Conservation (phyloP, 1,140 invertebrate species). For the Sitobion miscanthi region DNA sequence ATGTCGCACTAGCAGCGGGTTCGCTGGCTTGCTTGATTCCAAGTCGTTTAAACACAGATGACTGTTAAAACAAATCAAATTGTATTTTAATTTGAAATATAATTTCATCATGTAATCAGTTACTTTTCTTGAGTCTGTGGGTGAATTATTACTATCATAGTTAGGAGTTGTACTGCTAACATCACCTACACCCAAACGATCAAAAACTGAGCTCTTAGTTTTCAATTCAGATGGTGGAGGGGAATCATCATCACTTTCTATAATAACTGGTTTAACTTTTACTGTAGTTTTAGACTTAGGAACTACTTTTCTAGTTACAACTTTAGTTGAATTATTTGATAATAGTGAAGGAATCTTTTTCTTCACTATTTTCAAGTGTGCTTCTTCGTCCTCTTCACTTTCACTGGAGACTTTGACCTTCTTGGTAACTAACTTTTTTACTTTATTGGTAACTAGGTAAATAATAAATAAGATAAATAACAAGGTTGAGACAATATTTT, state of each 20-base stretch:
- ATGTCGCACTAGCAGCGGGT: neutral
- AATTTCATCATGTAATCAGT: neutral
- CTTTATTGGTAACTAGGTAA: conserved; percentile 39
- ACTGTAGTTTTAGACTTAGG: conserved; percentile 25
- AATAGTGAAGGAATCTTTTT: conserved; percentile 18
- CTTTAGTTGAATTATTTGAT: conserved; percentile 13
- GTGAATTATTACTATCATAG: conserved; percentile 36
- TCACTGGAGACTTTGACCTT: conserved; percentile 52
- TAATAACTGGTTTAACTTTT: conserved; percentile 1
- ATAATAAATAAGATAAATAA: neutral
- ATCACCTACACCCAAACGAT: conserved; percentile 52
- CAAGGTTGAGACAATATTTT: neutral
- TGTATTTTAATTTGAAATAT: neutral
- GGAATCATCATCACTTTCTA: conserved; percentile 47
- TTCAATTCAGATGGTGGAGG: conserved; percentile 13
- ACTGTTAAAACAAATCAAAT: conserved; percentile 24
- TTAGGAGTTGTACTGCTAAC: conserved; percentile 52
- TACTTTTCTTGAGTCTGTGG: conserved; percentile 46
- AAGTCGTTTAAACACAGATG: conserved; percentile 48
- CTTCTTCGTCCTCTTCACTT: conserved; percentile 49
- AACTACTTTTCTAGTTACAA: conserved; percentile 34
- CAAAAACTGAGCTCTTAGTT: conserved; percentile 54
- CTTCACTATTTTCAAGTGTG: neutral
- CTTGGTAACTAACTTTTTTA: conserved; percentile 35
- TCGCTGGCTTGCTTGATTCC: conserved; percentile 40